Evolutionary conservation across 2,888 invertebrate genomes (phyloP).

Genomic region (Apamea sordens): DNA sequence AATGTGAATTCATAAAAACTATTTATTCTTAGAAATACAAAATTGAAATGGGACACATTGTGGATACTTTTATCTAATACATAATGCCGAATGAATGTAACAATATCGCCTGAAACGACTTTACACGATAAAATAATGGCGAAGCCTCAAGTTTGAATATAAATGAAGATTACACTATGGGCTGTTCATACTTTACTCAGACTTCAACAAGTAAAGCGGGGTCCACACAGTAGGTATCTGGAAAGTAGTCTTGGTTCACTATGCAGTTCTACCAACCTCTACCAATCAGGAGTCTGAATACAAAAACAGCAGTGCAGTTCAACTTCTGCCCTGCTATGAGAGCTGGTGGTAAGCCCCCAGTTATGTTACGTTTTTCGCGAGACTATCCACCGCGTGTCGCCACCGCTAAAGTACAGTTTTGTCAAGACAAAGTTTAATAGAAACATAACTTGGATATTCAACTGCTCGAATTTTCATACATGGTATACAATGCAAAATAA

Average conservation of each 20-base stretch:
- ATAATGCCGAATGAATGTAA: constrained; percentile 76
- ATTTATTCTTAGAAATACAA: constrained; percentile 86
- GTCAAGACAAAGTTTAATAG: constrained; percentile 79
- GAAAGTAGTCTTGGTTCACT: constrained; percentile 24
- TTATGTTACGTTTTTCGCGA: background rate
- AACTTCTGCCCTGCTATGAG: too few relatives aligned
- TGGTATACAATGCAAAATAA: constrained; percentile 49
- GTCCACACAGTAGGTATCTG: constrained; percentile 52
- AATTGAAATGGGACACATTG: constrained; percentile 78
- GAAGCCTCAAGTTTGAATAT: constrained; percentile 61
- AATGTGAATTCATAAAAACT: constrained; percentile 88
- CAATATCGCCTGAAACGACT: constrained; percentile 64
- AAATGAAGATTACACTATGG: constrained; percentile 66
- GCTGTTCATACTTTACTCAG: constrained; percentile 78
- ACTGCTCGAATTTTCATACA: constrained; percentile 18
- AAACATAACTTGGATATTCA: constrained; percentile 47
- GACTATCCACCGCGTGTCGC: constrained; percentile 36
- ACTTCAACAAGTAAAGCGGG: constrained; percentile 72
- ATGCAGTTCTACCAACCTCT: constrained; percentile 15
- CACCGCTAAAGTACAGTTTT: constrained; percentile 74
- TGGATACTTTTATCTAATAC: constrained; percentile 80
- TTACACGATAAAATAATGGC: constrained; percentile 63
- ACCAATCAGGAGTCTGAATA: background rate
- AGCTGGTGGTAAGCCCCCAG: too few relatives aligned
- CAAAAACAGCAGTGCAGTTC: too few relatives aligned